Percentiles rank a stretch among this genome's conserved stretches.
phyloP scores from a whole-genome alignment of 1,140 invertebrate species.

The Hermetia illucens region DNA sequence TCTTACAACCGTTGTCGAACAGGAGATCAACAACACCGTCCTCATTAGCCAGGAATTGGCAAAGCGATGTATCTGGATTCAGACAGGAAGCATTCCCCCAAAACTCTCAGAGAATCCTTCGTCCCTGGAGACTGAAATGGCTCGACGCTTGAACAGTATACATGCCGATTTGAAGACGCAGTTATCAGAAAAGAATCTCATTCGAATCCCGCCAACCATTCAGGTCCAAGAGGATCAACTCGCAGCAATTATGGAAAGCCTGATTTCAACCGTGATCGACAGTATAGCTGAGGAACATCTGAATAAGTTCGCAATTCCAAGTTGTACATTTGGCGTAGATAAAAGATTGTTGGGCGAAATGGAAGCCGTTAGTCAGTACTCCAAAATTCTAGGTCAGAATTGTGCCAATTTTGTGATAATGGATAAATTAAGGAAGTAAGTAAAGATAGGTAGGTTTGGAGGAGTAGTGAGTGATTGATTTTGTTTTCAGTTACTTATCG shows the following conservation, averaged over 20 bases:
- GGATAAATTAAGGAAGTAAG: conserved; percentile 49
- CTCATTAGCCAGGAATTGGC: conserved; percentile 59
- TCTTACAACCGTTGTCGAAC: conserved; percentile 62
- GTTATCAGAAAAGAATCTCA: conserved; percentile 44
- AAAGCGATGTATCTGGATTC: conserved; percentile 57
- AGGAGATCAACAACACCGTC: conserved; percentile 65
- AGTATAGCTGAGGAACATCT: conserved; percentile 42
- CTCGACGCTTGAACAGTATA: conserved; percentile 47
- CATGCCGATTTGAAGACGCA: conserved; percentile 55
- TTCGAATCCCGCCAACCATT: conserved; percentile 44
- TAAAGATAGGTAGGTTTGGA: too few relatives aligned
- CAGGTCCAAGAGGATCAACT: conserved; percentile 45
- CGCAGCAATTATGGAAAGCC: conserved; percentile 36
- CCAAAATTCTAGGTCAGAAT: conserved; percentile 26
- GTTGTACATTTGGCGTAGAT: conserved; percentile 29
- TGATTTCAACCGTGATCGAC: conserved; percentile 32
- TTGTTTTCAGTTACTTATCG: conserved; percentile 44
- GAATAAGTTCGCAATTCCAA: conserved; percentile 25
- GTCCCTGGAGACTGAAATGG: conserved; percentile 37
- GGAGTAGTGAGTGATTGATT: too few relatives aligned
- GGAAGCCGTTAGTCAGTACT: conserved; percentile 53
- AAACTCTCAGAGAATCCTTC: conserved; percentile 32
- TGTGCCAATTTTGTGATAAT: conserved; percentile 30
- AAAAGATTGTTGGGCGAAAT: conserved; percentile 24
- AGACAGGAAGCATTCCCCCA: conserved; percentile 36